Evolutionary conservation across 2,888 invertebrate genomes (phyloP), one percentile per base, ranked within the genome.

Genomic region (Leptinotarsa haldemani): DNA sequence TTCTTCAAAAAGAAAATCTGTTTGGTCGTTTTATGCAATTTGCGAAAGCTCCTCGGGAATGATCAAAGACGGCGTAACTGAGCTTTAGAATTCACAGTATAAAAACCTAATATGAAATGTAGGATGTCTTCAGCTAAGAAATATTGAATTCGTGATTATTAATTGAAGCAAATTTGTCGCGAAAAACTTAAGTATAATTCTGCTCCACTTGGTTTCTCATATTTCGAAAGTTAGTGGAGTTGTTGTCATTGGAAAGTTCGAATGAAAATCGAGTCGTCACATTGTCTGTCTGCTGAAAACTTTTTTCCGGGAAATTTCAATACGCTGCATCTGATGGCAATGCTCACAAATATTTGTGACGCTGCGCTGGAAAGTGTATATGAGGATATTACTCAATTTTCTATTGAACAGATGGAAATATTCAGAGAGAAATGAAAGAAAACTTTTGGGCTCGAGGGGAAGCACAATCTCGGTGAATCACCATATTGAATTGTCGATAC

Each of bases 321-420:
- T 75, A 71, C 69, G 77, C 69, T 70, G 71, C 75, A 70, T 74
- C 70, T 61, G 69, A 71, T 73, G 73, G 65, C 74, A 64, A 74
- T 75, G 71, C 67, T 58, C 69, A 70, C 76, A 78, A 76, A 76
- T 77, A 78, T 78, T 76, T 77, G 73, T 75, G 73, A 78, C 75
- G 72, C 72, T 56, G 65, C 75, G 72, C 72, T 56, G 65, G 70
- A 76, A 77, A 77, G 78, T 79, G 79, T 79, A 78, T 80, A 78
- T 79, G 79, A 78, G 77, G 77, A 81, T 81, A 81, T 82, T 80
- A 81, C 79, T 80, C 75, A 80, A 80, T 82, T 79, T 80, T 77
- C 77, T 77, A 79, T 81, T 22, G 46, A 58, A 66, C 56, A 56
- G 67, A 56, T 25, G 67, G 22, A 68, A 12, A 46, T 18, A n/a